A percentile compares a stretch with the other conserved stretches of the same genome.
Conservation (phyloP, 2,797 vertebrate genomes). For the Pelochelys cantorii region DNA sequence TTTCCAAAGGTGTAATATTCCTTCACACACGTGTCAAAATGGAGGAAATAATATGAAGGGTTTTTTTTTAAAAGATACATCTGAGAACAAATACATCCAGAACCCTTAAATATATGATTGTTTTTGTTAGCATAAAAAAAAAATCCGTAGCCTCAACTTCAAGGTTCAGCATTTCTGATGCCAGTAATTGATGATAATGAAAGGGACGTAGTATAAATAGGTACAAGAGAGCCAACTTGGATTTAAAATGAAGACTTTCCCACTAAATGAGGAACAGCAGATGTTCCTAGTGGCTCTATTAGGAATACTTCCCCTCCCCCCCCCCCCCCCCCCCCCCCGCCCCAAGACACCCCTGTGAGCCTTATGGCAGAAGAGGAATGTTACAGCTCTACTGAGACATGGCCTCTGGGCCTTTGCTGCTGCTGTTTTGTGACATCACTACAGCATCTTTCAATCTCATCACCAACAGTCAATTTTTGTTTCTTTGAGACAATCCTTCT, state of each 20-base stretch:
- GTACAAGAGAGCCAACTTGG: not conserved
- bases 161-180: not conserved
- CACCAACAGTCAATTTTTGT: not conserved
- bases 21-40: not conserved
- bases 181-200: not conserved
- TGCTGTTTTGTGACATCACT: not conserved
- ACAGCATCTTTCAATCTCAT: not conserved
- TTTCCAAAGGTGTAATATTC: not conserved
- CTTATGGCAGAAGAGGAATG: not conserved
- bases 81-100: not conserved
- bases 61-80: rapidly evolving
- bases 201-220: constrained; percentile 8
- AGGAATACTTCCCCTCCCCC: not conserved
- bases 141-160: not conserved
- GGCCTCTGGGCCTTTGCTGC: not conserved
- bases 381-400: not conserved
- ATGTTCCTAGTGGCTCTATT: constrained; percentile 12
- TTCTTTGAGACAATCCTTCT: constrained; percentile 13
- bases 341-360: not conserved
- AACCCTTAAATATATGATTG: not conserved
- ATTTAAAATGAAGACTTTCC: not conserved
- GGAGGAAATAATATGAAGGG: not conserved
- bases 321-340: no score
- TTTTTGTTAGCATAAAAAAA: constrained; percentile 32
- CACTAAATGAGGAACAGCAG: constrained; percentile 26